Percentiles rank a stretch among this genome's conserved stretches.
Evolutionary conservation across 2,797 vertebrate species (phyloP).

Genomic region (Peromyscus eremicus): DNA sequence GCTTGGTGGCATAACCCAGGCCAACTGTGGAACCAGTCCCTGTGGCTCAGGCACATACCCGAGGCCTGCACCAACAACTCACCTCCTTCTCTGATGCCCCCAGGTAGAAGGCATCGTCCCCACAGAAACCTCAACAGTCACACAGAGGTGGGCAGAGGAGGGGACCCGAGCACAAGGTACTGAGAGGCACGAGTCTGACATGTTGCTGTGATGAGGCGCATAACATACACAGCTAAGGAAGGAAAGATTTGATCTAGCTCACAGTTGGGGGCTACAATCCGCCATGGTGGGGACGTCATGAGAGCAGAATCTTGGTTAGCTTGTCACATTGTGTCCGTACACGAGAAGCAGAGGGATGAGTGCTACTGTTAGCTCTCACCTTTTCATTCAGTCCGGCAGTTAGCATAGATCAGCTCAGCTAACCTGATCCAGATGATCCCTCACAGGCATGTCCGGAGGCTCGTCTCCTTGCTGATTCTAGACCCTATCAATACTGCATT

Average conservation of each 20-base stretch:
- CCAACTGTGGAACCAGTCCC: no score
- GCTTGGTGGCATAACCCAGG: not conserved
- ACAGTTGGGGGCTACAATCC: not conserved
- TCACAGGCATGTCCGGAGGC: not conserved
- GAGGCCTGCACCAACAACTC: fast-evolving
- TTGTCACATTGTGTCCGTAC: not conserved
- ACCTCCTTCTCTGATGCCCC: not conserved
- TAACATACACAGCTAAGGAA: not conserved
- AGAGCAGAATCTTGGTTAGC: no score
- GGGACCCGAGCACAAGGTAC: fast-evolving
- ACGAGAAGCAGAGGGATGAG: not conserved
- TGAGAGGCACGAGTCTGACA: not conserved
- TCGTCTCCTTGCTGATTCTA: not conserved
- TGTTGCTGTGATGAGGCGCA: not conserved
- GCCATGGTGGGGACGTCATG: not conserved
- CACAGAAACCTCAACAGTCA: not conserved
- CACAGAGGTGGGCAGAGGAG: not conserved
- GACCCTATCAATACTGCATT: not conserved
- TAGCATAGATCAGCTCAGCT: not conserved
- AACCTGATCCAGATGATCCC: not conserved
- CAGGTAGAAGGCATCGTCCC: not conserved
- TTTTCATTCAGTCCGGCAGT: not conserved
- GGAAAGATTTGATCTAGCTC: not conserved
- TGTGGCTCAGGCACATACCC: not conserved
- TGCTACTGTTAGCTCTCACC: not conserved